A percentile compares a stretch with the other conserved stretches of the same genome.
phyloP scores from a whole-genome alignment of 2,888 invertebrate species.

The Sphaerophoria rueppellii region DNA sequence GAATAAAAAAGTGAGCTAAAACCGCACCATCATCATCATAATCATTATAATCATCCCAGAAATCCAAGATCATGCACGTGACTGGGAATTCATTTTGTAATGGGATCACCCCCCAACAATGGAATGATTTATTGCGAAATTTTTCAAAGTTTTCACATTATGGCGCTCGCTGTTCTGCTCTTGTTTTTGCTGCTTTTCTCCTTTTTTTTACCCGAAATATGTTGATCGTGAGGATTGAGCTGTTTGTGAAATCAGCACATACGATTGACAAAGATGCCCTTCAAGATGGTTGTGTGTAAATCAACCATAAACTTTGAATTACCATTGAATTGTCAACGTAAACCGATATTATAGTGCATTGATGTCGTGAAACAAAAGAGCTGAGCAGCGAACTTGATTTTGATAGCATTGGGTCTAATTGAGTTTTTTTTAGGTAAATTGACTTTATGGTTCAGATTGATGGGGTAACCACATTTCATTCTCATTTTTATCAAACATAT shows the following conservation, averaged over 20 bases:
- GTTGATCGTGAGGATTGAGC: slow-evolving; percentile 70
- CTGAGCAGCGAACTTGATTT: slow-evolving; percentile 48
- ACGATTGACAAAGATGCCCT: slow-evolving; percentile 62
- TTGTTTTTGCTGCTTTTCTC: slow-evolving; percentile 42
- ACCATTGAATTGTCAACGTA: slow-evolving; percentile 61
- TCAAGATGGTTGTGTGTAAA: slow-evolving; percentile 33
- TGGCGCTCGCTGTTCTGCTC: slow-evolving; percentile 68
- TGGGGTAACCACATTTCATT: too few relatives aligned
- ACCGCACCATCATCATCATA: slow-evolving; percentile 52
- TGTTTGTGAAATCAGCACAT: slow-evolving; percentile 74
- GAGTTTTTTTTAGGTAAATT: neutral
- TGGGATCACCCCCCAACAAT: slow-evolving; percentile 75
- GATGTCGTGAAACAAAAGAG: slow-evolving; percentile 50
- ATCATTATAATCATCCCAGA: slow-evolving; percentile 65
- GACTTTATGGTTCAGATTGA: too few relatives aligned
- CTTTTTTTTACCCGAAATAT: slow-evolving; percentile 47
- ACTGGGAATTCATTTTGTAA: slow-evolving; percentile 74
- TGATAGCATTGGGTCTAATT: slow-evolving; percentile 5
- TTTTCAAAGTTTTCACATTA: slow-evolving; percentile 73
- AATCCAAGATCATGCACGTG: slow-evolving; percentile 75
- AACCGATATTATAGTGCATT: neutral
- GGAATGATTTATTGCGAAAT: slow-evolving; percentile 75
- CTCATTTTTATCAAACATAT: too few relatives aligned
- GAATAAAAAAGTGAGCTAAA: slow-evolving; percentile 22
- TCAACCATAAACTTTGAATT: slow-evolving; percentile 40